These are phyloP conservation scores for Corythornis vintsioides DNA, from an alignment of 2,113 vertebrate species.

Conservation along the genomic window DNA sequence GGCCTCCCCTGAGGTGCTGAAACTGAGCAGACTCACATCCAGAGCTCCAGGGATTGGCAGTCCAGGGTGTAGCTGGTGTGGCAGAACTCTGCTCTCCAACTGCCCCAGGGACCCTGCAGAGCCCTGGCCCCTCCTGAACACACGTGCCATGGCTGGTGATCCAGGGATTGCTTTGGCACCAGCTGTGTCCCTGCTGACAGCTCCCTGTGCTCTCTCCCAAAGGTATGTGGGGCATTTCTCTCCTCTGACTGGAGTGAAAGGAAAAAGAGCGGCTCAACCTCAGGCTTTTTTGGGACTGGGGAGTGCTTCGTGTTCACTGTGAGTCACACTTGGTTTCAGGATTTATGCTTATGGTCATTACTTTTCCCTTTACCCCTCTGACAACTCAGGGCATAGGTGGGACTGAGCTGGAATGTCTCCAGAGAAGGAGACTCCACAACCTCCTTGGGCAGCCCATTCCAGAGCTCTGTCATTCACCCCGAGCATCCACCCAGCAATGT, in stretches of 20 bases:
- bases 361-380: neutral
- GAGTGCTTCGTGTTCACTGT: slow-evolving; percentile 89
- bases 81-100: neutral
- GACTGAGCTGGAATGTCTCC: neutral
- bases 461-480: no score
- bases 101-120: neutral
- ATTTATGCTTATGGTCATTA: neutral
- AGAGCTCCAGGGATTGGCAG: neutral
- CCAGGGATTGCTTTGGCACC: neutral
- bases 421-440: no score
- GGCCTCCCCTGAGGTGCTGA: neutral
- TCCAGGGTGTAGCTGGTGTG: neutral
- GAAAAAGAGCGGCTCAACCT: slow-evolving; percentile 64
- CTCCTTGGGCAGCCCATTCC: no score
- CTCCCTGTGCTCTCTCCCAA: neutral
- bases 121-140: neutral
- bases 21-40: neutral
- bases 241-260: slow-evolving; percentile 83
- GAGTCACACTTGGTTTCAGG: slow-evolving; percentile 26
- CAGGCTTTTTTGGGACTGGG: slow-evolving; percentile 83
- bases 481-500: neutral
- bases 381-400: neutral
- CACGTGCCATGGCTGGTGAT: accelerated
- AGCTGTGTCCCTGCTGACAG: accelerated
- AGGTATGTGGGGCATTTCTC: slow-evolving; percentile 87